Base-by-base conservation (phyloP, 2,797 vertebrate genomes). In the Sebastes wilsoni region DNA sequence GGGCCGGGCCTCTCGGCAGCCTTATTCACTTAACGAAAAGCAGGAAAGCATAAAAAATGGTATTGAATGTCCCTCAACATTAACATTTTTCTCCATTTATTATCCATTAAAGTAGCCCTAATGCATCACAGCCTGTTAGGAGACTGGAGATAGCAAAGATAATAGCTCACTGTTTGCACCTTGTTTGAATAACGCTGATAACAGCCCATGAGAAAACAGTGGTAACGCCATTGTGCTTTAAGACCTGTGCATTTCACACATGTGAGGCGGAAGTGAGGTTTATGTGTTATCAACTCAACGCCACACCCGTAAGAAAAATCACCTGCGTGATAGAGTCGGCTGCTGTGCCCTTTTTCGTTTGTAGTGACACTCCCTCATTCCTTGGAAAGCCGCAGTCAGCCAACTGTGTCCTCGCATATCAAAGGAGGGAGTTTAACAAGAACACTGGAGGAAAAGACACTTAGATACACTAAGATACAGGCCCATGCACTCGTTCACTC, bases 181-280 rank as follows among this genome's bases (percentile, higher is more conserved):
- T 86, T 92, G 88, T 92, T 91, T 91, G 85, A 93, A 81, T 84
- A 92, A 74, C 72, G 66, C 81, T 80, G 92, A 94, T 92, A 92
- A 83, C 67, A 84, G 79, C 58, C 70, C 76, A 76, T 88, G 89
- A 89, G 89, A 92, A 92, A 87, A 80, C 76, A 83, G 66, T 14
- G 60, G 77, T 82, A 77, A 85, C 77, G 80, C 75, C 74, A 67
- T 32, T 58, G 74, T 73, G 58, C 72, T 81, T 85, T 69, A 75
- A 80, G 23, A 38, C 42, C 38, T 7, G 11, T 36, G 52, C 46
- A 23, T 83, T 71, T 87, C 66, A 82, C 67, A 71, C 58, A 66
- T 72, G 66, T 66, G 61, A 86, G 77, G 75, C 75, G 58, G 84
- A 89, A 89, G 79, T 58, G 22, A 66, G 13, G 16, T 69, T 55